Base-by-base conservation (phyloP, 2,113 vertebrate genomes). In the Narcine bancroftii region DNA sequence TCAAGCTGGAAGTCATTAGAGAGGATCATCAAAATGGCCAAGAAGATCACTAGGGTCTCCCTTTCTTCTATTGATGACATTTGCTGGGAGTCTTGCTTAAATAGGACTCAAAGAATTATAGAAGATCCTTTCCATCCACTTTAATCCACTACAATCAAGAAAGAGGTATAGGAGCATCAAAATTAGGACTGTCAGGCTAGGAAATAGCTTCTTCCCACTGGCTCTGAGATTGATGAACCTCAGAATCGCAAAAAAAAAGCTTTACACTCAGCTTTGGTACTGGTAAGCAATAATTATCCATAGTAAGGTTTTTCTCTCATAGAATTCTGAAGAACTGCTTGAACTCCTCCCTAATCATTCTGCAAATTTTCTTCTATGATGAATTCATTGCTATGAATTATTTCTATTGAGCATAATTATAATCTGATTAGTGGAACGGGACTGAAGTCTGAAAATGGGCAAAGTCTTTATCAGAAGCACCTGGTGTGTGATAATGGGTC, bases 261-360 rank as follows among this genome's bases (percentile, higher is more conserved):
- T 95, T 96, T 95, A 95, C 95, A 96, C 95, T 95, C 94, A 95
- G 95, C 95, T 87, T 81, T 92, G 93, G 95, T 96, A 97, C 96
- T 95, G 96, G 96, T 96, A 96, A 96, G 95, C 96, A 95, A 96
- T 98, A 98, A 99, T 98, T 98, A 97, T 93, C 94, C 96, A 96
- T 98, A 98, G 99, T 98, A 96, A 98, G 93, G 97, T 96, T 98
- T 98, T 99, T 99, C 97, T 99, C 96, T 99, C 97, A 96, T 92
- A 93, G 95, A 95, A 96, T 97, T 96, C 96, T 96, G 95, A 96
- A 96, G 97, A 97, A 96, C 95, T 96, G 98, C 97, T 97, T 98
- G 96, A 99, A 97, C 96, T 97, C 95, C 95, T 96, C 94, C 95
- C 93, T 75, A 6, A 92, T 96, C 95, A 96, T 97, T 97, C 96